phyloP scores from a whole-genome alignment of 2,888 invertebrate species.

The Erebia epiphron region DNA sequence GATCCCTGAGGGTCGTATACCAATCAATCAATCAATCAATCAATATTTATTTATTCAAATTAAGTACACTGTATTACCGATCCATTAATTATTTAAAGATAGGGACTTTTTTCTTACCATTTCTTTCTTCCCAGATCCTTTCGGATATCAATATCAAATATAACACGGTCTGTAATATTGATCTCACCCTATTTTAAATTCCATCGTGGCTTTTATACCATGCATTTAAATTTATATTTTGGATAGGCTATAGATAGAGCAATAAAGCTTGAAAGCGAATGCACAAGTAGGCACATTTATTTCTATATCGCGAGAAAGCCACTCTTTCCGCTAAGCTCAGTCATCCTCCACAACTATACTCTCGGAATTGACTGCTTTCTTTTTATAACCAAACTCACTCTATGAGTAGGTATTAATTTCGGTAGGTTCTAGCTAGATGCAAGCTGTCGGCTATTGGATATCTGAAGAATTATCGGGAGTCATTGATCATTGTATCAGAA shows the following conservation, averaged over 20 bases:
- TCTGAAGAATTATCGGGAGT: not conserved
- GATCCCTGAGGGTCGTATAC: too few relatives aligned
- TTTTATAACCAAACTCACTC: not conserved
- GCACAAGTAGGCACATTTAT: slow-evolving; percentile 8
- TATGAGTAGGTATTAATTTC: not conserved
- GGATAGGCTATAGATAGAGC: not conserved
- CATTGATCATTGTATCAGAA: not conserved
- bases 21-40: too few relatives aligned
- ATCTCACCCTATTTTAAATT: too few relatives aligned
- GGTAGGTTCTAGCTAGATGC: not conserved
- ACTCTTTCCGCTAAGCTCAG: slow-evolving; percentile 2
- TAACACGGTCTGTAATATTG: too few relatives aligned
- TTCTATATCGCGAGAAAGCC: slow-evolving; percentile 1
- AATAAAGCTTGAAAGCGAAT: slow-evolving; percentile 9
- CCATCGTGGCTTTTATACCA: too few relatives aligned
- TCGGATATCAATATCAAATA: too few relatives aligned
- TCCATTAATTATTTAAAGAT: too few relatives aligned
- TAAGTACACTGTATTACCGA: too few relatives aligned
- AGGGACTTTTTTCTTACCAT: too few relatives aligned
- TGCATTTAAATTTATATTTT: not conserved
- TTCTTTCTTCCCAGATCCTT: too few relatives aligned
- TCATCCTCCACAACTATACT: not conserved
- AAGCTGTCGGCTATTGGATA: not conserved
- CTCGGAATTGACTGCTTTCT: not conserved
- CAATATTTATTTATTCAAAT: too few relatives aligned